Evolutionary conservation across 2,113 vertebrate genomes (phyloP).

Genomic region (Pica pica): DNA sequence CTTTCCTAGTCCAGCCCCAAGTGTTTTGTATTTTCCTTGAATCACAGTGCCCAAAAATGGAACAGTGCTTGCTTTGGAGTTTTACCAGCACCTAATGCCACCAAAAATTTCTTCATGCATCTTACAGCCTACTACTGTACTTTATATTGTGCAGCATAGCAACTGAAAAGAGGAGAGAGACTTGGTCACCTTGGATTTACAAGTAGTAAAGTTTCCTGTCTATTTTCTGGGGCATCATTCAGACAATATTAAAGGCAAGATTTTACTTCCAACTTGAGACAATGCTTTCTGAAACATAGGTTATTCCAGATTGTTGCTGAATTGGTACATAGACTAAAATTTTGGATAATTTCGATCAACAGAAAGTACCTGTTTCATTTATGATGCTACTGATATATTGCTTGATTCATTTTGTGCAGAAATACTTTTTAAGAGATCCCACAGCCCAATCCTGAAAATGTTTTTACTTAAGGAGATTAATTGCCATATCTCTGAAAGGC

Average conservation of each 20-base stretch:
- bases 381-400: not conserved
- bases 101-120: not conserved
- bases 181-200: not conserved
- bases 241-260: not conserved
- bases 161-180: not conserved
- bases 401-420: not conserved
- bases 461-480: not conserved
- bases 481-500: not conserved
- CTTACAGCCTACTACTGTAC: not conserved
- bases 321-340: not conserved
- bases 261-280: not conserved
- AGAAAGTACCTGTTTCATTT: not conserved
- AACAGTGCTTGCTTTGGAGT: not conserved
- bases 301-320: not conserved
- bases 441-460: not conserved
- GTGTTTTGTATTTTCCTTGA: not conserved
- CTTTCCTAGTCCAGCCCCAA: accelerated
- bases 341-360: not conserved
- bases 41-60: accelerated
- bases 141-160: not conserved
- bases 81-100: not conserved
- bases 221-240: not conserved
- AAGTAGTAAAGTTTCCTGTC: not conserved
- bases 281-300: not conserved
- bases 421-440: not conserved